These are phyloP conservation scores for Volucella inanis DNA, from an alignment of 2,888 invertebrate species.

Conservation along the genomic window DNA sequence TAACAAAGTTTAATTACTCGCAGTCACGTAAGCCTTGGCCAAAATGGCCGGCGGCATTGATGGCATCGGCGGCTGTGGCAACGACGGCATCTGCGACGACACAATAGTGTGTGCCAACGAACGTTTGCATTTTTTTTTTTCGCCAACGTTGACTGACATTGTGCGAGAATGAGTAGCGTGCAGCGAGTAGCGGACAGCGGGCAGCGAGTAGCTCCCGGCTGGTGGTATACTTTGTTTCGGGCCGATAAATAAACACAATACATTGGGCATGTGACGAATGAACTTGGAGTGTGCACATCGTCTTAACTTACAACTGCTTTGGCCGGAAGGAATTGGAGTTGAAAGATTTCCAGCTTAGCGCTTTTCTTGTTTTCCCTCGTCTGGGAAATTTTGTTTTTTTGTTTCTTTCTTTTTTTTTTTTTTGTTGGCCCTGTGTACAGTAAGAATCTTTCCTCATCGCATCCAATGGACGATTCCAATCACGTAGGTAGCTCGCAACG, in stretches of 20 bases:
- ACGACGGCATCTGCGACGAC: constrained; percentile 30
- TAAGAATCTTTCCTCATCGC: constrained; percentile 48
- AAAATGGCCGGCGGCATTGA: constrained; percentile 28
- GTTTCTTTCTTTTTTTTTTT: neutral
- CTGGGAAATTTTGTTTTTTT: neutral
- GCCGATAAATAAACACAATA: constrained; percentile 54
- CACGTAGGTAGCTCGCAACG: constrained; percentile 68
- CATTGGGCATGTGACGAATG: constrained; percentile 53
- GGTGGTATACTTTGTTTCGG: constrained; percentile 19
- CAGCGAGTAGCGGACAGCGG: no score
- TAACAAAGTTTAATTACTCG: constrained; percentile 58
- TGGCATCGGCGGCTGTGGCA: neutral
- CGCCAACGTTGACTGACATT: neutral
- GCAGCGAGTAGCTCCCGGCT: neutral
- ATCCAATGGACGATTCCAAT: constrained; percentile 65
- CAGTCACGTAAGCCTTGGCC: constrained; percentile 58
- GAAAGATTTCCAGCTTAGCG: constrained; percentile 18
- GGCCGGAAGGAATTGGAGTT: constrained; percentile 20
- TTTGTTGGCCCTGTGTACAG: constrained; percentile 17
- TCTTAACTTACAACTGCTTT: constrained; percentile 18
- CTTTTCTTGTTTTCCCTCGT: neutral
- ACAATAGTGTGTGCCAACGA: constrained; percentile 3
- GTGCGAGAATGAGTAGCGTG: no score
- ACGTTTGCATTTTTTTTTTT: constrained; percentile 17
- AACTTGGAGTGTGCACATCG: constrained; percentile 40